Base-by-base conservation (phyloP, 2,797 vertebrate genomes). In the Chelmon rostratus region DNA sequence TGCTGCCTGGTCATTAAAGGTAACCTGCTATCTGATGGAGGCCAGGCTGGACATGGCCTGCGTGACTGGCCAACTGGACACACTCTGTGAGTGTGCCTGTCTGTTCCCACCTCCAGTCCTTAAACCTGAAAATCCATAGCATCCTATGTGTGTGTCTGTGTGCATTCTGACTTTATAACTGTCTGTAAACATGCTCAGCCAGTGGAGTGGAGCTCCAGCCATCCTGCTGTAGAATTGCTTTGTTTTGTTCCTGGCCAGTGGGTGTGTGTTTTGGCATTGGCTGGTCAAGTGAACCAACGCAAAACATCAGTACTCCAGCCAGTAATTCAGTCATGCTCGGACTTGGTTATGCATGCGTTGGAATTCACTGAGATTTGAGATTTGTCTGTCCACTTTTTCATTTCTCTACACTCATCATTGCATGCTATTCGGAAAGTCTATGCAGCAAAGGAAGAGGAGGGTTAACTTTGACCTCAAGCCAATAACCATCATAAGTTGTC, bases 21-120 rank as follows among this genome's bases (percentile, higher is more conserved):
- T 79, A 91, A 85, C 52, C 82, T 81, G 79, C 83, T 92, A 94
- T 94, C 94, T 93, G 93, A 94, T 94, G 68, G 81, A 79, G 64
- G 59, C 70, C 78, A 78, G 52, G 9, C 74, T 89, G 82, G 83
- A 86, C 81, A 62, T 25, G 1, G 38, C 21, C 68, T 77, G 59
- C 66, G 68, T 49, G 73, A 84, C 75, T 79, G 66, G 52, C 59
- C 73, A 59, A 76, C 59, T 68, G 61, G 70, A 74, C 63, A 74
- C 54, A 67, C 58, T 31, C n/a, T 75, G 38, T 58, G 19, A 47
- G 33, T 19, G 33, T 56, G n/a, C 81, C 6, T 73, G 75, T 75
- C 52, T 84, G 56, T 8, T 49, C 5, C 54, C n/a, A 76, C 23
- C 35, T 75, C 16, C 37, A 70, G 56, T 65, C 53, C 35, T 53